Percentiles rank a stretch among this genome's conserved stretches.
phyloP scores from a whole-genome alignment of 2,888 invertebrate genomes.

The Plebejus anna region DNA sequence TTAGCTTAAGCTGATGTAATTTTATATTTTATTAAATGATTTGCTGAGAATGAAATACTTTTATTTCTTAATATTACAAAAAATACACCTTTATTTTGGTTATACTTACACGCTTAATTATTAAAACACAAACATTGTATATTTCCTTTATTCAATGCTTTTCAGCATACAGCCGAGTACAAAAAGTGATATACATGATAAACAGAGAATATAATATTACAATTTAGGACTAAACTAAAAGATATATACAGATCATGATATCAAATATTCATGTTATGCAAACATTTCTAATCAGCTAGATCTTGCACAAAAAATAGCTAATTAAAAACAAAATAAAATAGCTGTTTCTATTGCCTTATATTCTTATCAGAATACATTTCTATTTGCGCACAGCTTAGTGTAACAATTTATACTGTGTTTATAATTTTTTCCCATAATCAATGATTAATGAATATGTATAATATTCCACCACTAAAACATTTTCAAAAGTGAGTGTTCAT shows the following conservation, averaged over 20 bases:
- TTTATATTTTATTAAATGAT: constrained; percentile 26
- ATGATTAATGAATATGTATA: too few relatives aligned
- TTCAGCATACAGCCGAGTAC: neutral
- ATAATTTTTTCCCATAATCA: too few relatives aligned
- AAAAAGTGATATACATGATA: constrained; percentile 8
- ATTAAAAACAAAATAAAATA: neutral
- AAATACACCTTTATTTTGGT: neutral
- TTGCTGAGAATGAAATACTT: neutral
- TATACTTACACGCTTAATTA: neutral
- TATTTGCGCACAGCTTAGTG: neutral
- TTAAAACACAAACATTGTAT: neutral
- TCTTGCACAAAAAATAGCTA: neutral
- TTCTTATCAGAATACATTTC: neutral
- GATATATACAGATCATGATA: constrained; percentile 3
- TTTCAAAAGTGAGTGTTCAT: neutral
- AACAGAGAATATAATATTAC: constrained; percentile 16
- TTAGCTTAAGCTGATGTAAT: constrained; percentile 35
- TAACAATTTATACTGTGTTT: too few relatives aligned
- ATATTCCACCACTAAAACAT: neutral
- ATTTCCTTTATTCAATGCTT: constrained; percentile 4
- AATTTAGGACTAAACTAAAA: constrained; percentile 9
- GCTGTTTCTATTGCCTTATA: neutral
- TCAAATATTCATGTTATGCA: neutral
- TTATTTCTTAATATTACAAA: neutral
- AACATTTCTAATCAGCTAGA: neutral